Evolutionary conservation across 2,888 invertebrate genomes (phyloP), one percentile per base, ranked within the genome.

Genomic region (Drosophila mercatorum): DNA sequence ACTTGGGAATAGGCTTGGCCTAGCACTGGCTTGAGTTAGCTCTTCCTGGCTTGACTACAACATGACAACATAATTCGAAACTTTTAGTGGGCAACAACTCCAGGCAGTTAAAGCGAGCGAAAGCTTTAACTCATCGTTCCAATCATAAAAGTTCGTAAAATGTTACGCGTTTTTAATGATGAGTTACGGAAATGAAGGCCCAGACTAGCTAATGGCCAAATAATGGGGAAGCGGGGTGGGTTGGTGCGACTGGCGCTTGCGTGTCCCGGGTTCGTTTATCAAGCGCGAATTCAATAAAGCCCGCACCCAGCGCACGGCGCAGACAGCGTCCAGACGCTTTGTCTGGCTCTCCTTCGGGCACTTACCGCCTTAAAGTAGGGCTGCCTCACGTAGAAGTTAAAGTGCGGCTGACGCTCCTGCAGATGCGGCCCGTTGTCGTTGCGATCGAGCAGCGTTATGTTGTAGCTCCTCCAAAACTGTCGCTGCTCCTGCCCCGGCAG

Each of bases 361-460:
- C 90, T 85, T 75, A 93, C 93, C 92, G 84, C 78, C 67, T 86
- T 85, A 66, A 92, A 92, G 71, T 92, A 91, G 5, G 92, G 92
- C 79, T 92, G 89, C 7, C 89, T 86, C 78, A 93, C 72, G 59
- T 83, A 58, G 63, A 93, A 91, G 36, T 79, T 76, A 31, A 91
- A 86, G 34, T 75, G 70, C 8, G 88, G 81, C 31, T 88, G 84
- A 53, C 94, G 93, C 76, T 94, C 94, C 75, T 95, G 92, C 40
- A 95, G 82, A 78, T 96, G 94, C 1, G 98, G 98, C 11, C 97
- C 97, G 91, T 98, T 98, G 92, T 99, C 98, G 93, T 99, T 99
- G 92, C 97, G 97, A 91, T 97, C 97, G 58, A 96, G 92, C 10
- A 99, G 95, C 4, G 93, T 92, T n/a, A 95, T 89, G 49, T 91